These are phyloP conservation scores for Polyommatus iphigenia DNA, from an alignment of 2,888 invertebrate species.

Conservation along the genomic window DNA sequence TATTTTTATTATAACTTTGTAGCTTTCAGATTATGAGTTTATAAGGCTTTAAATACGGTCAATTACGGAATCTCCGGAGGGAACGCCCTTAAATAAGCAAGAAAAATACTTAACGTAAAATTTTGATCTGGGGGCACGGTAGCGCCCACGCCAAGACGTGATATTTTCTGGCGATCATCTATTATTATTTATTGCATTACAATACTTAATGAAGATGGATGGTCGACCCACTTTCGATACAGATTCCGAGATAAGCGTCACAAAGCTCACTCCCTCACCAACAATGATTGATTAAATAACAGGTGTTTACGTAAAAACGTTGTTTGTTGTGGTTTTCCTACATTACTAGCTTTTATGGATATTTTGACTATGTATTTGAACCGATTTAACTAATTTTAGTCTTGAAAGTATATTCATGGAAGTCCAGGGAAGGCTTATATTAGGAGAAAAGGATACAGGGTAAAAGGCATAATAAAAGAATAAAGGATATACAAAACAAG, in stretches of 20 bases:
- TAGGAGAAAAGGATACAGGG: too few relatives aligned
- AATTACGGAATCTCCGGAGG: too few relatives aligned
- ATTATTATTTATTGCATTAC: neutral
- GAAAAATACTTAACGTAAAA: neutral
- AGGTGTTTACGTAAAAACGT: neutral
- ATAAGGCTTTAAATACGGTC: too few relatives aligned
- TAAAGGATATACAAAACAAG: too few relatives aligned
- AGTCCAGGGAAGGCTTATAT: too few relatives aligned
- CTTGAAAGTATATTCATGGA: too few relatives aligned
- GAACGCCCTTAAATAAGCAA: neutral
- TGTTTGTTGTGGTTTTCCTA: neutral
- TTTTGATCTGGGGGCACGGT: neutral
- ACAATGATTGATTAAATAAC: constrained; percentile 5
- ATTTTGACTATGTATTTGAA: too few relatives aligned
- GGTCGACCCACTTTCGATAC: neutral
- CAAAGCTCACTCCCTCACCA: neutral
- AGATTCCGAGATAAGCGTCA: neutral
- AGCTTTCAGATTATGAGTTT: too few relatives aligned
- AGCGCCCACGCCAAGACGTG: neutral
- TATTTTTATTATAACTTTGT: too few relatives aligned
- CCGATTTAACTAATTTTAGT: too few relatives aligned
- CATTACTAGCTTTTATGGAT: neutral
- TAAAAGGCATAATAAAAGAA: too few relatives aligned
- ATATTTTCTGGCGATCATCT: neutral
- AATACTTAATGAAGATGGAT: constrained; percentile 13